phyloP scores from a whole-genome alignment of 2,113 vertebrate species.

The Perccottus glenii region DNA sequence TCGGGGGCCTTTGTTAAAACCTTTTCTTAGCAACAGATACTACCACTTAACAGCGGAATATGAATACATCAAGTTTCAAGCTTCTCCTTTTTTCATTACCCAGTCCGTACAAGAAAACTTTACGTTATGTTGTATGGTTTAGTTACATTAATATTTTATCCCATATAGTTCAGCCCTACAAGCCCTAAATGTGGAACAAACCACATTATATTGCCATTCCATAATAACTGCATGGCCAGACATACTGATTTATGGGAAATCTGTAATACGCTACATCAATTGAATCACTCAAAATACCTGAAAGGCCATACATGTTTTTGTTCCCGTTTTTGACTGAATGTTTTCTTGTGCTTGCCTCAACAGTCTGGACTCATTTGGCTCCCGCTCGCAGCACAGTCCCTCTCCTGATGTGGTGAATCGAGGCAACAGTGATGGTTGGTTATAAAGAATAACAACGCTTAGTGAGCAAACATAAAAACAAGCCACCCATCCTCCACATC shows the following conservation, averaged over 20 bases:
- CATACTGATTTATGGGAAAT: not conserved
- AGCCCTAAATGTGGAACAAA: too few relatives aligned
- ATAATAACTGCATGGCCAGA: too few relatives aligned
- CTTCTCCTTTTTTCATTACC: too few relatives aligned
- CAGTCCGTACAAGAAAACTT: too few relatives aligned
- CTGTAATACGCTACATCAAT: not conserved
- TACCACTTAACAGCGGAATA: too few relatives aligned
- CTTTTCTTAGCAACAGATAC: too few relatives aligned
- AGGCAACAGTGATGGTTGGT: slow-evolving; percentile 91
- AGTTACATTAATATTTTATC: too few relatives aligned
- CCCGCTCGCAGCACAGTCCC: slow-evolving; percentile 92
- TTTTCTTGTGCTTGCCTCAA: slow-evolving; percentile 67
- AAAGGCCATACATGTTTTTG: not conserved
- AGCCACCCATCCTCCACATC: not conserved
- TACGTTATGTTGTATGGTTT: too few relatives aligned
- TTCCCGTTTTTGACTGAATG: not conserved
- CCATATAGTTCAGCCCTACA: too few relatives aligned
- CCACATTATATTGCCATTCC: too few relatives aligned
- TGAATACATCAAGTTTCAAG: too few relatives aligned
- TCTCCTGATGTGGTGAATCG: slow-evolving; percentile 93
- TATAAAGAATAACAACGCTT: slow-evolving; percentile 6
- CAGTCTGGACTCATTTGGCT: slow-evolving; percentile 96
- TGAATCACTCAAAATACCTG: not conserved
- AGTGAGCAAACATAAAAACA: not conserved
- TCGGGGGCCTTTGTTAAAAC: too few relatives aligned